These are phyloP conservation scores for Zaprionus inermis DNA, from an alignment of 1,140 invertebrate genomes.

Conservation along the genomic window DNA sequence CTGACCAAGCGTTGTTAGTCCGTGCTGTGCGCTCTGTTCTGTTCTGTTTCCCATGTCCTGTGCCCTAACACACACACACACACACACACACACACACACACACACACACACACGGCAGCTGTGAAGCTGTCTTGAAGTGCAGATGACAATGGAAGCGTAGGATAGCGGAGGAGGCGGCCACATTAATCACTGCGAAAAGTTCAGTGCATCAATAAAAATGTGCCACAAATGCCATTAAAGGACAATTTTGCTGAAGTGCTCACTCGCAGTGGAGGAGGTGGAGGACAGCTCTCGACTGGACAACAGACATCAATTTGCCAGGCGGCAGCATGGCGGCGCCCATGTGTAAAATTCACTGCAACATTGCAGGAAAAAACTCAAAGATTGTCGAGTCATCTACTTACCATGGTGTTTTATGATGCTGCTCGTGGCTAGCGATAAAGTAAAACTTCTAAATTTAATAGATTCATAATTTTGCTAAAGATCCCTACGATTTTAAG, in stretches of 20 bases:
- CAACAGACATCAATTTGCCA: conserved; percentile 32
- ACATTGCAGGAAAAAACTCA: not conserved
- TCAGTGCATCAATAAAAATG: conserved; percentile 62
- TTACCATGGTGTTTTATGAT: conserved; percentile 11
- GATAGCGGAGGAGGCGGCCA: not conserved
- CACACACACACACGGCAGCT: no score
- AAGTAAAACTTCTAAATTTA: not conserved
- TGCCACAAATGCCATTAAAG: conserved; percentile 44
- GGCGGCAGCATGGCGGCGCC: conserved; percentile 23
- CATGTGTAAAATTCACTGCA: conserved; percentile 31
- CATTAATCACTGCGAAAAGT: conserved; percentile 55
- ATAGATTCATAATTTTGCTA: not conserved
- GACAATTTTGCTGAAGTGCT: conserved; percentile 23
- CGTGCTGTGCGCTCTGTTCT: conserved; percentile 12
- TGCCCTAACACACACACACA: not conserved
- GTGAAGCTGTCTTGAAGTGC: conserved; percentile 19
- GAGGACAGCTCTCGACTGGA: conserved; percentile 6
- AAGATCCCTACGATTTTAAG: not conserved
- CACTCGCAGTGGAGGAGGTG: not conserved
- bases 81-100: no score
- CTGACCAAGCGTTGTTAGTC: conserved; percentile 52
- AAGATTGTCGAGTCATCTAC: conserved; percentile 1
- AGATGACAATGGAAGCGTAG: conserved; percentile 8
- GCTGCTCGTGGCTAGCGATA: not conserved
- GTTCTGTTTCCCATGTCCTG: conserved; percentile 6